phyloP scores from a whole-genome alignment of 2,888 invertebrate genomes.

The Chamaedrilus cognettii region DNA sequence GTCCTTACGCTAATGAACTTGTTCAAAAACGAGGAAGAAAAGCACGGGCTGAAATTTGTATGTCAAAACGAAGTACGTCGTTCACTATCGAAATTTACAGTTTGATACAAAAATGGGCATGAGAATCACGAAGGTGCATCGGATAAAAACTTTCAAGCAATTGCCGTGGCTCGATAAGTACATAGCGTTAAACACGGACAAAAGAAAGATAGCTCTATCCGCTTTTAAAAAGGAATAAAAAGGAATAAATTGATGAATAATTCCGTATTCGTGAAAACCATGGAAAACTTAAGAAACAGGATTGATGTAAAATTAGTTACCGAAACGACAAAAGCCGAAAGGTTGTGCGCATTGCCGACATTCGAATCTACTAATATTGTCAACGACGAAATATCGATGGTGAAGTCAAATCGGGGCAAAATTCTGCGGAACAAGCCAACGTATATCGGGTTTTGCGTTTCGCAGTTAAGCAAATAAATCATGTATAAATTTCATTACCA shows the following conservation, averaged over 20 bases:
- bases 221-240: conserved; percentile 50
- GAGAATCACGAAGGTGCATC: conserved; percentile 42
- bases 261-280: conserved; percentile 56
- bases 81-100: conserved; percentile 10
- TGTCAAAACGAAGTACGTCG: neutral
- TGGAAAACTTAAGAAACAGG: conserved; percentile 58
- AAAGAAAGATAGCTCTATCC: conserved; percentile 42
- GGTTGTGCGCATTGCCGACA: conserved; percentile 29
- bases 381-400: neutral
- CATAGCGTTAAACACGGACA: conserved; percentile 46
- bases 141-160: conserved; percentile 47
- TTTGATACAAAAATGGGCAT: neutral
- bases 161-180: conserved; percentile 51
- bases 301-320: conserved; percentile 47
- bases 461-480: conserved; percentile 54
- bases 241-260: conserved; percentile 58
- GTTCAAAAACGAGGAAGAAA: neutral
- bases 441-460: conserved; percentile 52
- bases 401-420: neutral
- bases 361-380: conserved; percentile 19
- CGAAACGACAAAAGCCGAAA: conserved; percentile 2
- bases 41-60: neutral
- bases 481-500: conserved; percentile 56
- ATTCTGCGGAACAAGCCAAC: conserved; percentile 30
- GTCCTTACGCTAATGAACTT: neutral